Evolutionary conservation across 2,113 vertebrate genomes (phyloP), one percentile per base, ranked within the genome.

Genomic region (Callopanchax toddi): DNA sequence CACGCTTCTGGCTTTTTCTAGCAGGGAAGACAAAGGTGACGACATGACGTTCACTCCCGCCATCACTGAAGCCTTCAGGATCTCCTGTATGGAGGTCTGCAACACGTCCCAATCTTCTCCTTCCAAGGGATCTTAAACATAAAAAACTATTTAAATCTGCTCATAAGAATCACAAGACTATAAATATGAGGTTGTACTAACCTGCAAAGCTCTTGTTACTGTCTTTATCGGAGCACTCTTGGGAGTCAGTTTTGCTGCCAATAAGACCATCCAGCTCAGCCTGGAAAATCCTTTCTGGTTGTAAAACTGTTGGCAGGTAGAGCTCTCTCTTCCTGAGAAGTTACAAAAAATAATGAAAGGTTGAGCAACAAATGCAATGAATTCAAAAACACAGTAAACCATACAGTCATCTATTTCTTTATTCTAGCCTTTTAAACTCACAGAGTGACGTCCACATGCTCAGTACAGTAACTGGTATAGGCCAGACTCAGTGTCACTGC

Each of bases 1-100:
- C 73, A 93, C 76, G 43, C 92, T 90, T 80, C 95, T 97, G 23
- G 93, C 96, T 46, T 91, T 91, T 22, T 92, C 87, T 67, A 96
- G 74, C 60, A 97, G 87, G 57, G 92, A 90, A 16, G 90, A 90
- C 60, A 98, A 89, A 0, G 93, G 92, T 25, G 89, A 92, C 0
- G 95, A 94, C 4, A 96, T 62, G 42, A 98, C 79, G 57, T 99
- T 94, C 37, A 95, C 91, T 66, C 93, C 93, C 5, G 94, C 95
- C 94, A 99, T 97, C 76, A 92, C 95, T 17, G 97, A 94, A 4
- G 96, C 97, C 86, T 94, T 97, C 59, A 99, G 82, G 23, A 98
- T 90, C 56, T 97, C 96, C 56, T 95, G 93, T 25, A 96, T 63
- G 10, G 94, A 95, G 25, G 43, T 75, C 23, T 92, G 92, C 11